Percentiles rank a stretch among this genome's conserved stretches.
These are phyloP conservation scores for Pseudochirops cupreus DNA, from an alignment of 2,797 vertebrate species.

Conservation along the genomic window DNA sequence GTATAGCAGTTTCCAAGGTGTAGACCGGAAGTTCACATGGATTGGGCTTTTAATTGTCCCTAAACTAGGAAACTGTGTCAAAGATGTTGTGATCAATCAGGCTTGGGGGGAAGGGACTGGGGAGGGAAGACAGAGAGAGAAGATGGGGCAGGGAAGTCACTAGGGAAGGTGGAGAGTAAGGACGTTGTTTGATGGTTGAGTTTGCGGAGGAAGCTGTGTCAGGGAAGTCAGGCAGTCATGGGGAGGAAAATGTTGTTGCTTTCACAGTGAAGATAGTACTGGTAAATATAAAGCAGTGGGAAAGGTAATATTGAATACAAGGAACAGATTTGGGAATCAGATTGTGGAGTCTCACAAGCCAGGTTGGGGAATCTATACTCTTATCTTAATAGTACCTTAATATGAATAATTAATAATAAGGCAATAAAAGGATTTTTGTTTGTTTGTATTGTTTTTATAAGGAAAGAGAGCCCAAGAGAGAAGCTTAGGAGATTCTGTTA, in stretches of 20 bases:
- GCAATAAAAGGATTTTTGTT: background rate
- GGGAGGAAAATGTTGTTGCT: background rate
- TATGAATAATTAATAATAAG: too few relatives aligned
- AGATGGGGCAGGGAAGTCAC: background rate
- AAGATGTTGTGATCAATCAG: background rate
- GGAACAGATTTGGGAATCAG: background rate
- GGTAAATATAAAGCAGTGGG: background rate
- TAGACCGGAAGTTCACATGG: background rate
- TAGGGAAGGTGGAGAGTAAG: background rate
- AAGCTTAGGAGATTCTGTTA: background rate
- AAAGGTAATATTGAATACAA: background rate
- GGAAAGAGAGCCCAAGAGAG: background rate
- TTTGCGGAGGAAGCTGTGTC: background rate
- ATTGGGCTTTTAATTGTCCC: too few relatives aligned
- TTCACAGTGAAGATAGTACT: background rate
- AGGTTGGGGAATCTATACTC: background rate
- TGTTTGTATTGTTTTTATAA: background rate
- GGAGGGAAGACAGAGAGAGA: background rate
- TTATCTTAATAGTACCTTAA: background rate
- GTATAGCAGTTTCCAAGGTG: background rate
- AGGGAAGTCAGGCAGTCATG: background rate
- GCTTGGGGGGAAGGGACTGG: fast-evolving
- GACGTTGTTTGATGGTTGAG: background rate
- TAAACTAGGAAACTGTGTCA: background rate
- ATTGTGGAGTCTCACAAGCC: background rate